Percentiles rank a stretch among this genome's conserved stretches.
Conservation (phyloP, 2,113 vertebrate species). For the Erpornis zantholeuca region DNA sequence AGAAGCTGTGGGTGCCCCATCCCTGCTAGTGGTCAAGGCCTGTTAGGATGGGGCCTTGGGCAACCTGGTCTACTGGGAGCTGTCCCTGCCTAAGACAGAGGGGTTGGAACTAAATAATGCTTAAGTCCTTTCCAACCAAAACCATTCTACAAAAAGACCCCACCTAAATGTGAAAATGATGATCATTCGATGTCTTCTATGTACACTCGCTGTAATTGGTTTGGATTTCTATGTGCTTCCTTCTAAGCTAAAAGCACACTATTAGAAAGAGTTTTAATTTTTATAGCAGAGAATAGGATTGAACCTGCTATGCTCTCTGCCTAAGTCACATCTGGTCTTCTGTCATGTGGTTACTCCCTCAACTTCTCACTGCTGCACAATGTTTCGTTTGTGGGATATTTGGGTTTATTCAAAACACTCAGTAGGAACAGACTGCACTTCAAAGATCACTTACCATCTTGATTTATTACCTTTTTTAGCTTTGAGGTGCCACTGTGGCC, state of each 20-base stretch:
- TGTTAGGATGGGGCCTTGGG: background rate
- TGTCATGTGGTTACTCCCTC: background rate
- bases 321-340: background rate
- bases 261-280: background rate
- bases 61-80: background rate
- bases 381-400: background rate
- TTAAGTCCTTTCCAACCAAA: background rate
- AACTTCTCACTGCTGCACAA: background rate
- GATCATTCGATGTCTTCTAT: background rate
- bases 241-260: background rate
- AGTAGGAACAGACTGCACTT: background rate
- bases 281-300: background rate
- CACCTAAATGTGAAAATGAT: background rate
- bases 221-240: background rate
- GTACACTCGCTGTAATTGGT: background rate
- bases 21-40: background rate
- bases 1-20: background rate
- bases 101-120: background rate
- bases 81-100: background rate
- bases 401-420: background rate
- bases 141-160: background rate
- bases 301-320: background rate
- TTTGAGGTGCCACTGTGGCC: constrained; percentile 74
- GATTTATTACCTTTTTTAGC: constrained; percentile 83
- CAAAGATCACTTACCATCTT: background rate